These are phyloP conservation scores for Phalangium opilio DNA, from an alignment of 2,888 invertebrate species.

Conservation along the genomic window DNA sequence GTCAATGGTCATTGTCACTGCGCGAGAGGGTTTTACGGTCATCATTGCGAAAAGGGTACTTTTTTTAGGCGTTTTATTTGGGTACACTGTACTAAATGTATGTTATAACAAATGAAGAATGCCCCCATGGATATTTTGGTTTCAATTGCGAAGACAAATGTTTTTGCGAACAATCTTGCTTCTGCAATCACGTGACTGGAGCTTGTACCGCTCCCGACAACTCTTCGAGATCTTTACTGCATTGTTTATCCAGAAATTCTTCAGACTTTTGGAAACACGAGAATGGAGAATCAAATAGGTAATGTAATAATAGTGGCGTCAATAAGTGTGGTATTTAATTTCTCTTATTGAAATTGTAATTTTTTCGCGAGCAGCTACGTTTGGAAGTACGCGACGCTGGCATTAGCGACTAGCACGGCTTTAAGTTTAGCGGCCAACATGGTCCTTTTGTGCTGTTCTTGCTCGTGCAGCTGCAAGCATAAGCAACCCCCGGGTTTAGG, in stretches of 20 bases:
- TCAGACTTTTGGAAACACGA: too few relatives aligned
- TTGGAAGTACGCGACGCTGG: too few relatives aligned
- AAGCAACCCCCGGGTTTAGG: constrained; percentile 9
- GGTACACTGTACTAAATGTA: too few relatives aligned
- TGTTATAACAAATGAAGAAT: too few relatives aligned
- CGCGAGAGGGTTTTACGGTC: constrained; percentile 15
- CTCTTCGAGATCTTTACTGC: neutral
- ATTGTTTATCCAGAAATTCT: too few relatives aligned
- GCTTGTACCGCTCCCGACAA: constrained; percentile 6
- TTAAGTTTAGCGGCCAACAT: constrained; percentile 9
- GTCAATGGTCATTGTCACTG: constrained; percentile 26
- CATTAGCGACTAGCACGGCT: constrained; percentile 1
- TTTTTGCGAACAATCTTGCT: constrained; percentile 10
- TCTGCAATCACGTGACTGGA: constrained; percentile 11
- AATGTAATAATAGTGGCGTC: too few relatives aligned
- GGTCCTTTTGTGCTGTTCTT: constrained; percentile 9
- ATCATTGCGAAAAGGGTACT: constrained; percentile 11
- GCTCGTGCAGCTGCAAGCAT: constrained; percentile 11
- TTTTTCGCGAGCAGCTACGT: too few relatives aligned
- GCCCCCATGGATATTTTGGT: constrained; percentile 13
- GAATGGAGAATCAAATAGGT: too few relatives aligned
- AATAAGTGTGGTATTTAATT: too few relatives aligned
- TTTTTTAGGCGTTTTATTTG: too few relatives aligned
- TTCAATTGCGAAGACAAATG: constrained; percentile 10
- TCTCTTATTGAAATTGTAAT: too few relatives aligned